A percentile compares a stretch with the other conserved stretches of the same genome.
Conservation (phyloP, 2,888 invertebrate genomes). For the Allophyes oxyacanthae region DNA sequence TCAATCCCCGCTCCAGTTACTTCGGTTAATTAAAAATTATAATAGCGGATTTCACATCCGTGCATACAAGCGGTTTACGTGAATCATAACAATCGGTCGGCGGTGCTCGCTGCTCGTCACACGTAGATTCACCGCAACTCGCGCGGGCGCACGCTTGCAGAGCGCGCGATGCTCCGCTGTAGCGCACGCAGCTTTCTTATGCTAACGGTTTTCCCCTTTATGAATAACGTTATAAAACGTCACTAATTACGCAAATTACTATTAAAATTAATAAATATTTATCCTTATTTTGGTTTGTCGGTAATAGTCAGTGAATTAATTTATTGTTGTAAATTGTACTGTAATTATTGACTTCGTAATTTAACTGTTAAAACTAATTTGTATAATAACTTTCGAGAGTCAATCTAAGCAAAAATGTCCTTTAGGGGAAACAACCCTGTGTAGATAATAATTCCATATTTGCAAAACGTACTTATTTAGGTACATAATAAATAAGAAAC, state of each 20-base stretch:
- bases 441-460: too few relatives aligned
- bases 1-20: conserved; percentile 85
- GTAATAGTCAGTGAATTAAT: background rate
- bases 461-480: too few relatives aligned
- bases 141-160: conserved; percentile 45
- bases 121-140: conserved; percentile 74
- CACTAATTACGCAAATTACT: conserved; percentile 58
- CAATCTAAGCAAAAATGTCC: too few relatives aligned
- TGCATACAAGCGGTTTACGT: conserved; percentile 84
- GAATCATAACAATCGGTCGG: conserved; percentile 79
- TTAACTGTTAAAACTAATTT: too few relatives aligned
- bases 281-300: conserved; percentile 36
- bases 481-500: too few relatives aligned
- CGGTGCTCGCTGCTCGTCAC: conserved; percentile 65
- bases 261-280: conserved; percentile 28
- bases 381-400: too few relatives aligned
- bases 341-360: too few relatives aligned
- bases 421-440: too few relatives aligned
- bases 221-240: conserved; percentile 69
- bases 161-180: conserved; percentile 35
- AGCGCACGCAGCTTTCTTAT: conserved; percentile 61
- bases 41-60: conserved; percentile 89
- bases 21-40: conserved; percentile 87
- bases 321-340: background rate
- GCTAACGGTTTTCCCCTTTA: conserved; percentile 76